These are phyloP conservation scores for Calliopum simillimum DNA, from an alignment of 2,888 invertebrate genomes.

Conservation along the genomic window DNA sequence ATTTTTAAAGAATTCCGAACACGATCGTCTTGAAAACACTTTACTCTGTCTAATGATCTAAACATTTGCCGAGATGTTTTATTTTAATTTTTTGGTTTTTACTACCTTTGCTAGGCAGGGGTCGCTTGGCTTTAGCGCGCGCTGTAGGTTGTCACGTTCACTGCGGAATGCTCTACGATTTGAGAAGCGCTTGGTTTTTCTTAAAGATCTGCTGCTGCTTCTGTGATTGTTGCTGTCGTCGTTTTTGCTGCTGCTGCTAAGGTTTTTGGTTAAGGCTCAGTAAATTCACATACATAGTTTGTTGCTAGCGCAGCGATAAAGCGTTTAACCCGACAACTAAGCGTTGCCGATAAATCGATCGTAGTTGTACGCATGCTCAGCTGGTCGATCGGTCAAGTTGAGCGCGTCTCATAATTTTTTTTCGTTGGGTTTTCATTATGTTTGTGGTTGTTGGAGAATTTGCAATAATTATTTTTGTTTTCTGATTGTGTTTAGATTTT, in stretches of 20 bases:
- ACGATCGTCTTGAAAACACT: constrained; percentile 33
- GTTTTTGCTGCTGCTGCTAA: constrained; percentile 19
- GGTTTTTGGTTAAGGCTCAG: background rate
- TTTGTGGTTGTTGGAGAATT: background rate
- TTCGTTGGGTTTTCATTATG: background rate
- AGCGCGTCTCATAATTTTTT: constrained; percentile 1
- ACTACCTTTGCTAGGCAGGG: background rate
- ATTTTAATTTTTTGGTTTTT: constrained; percentile 3
- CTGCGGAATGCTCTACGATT: constrained; percentile 40
- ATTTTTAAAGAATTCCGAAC: constrained; percentile 36
- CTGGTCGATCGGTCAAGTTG: background rate
- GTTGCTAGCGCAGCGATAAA: too few relatives aligned
- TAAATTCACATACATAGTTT: too few relatives aligned
- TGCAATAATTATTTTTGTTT: background rate
- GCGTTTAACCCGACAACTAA: background rate
- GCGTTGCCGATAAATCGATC: constrained; percentile 39
- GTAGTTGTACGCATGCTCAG: background rate
- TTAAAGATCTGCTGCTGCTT: constrained; percentile 42
- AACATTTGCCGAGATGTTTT: constrained; percentile 22
- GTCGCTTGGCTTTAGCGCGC: constrained; percentile 25
- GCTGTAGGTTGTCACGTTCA: constrained; percentile 42
- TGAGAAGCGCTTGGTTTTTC: constrained; percentile 40
- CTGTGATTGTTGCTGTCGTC: constrained; percentile 16
- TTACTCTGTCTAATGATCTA: constrained; percentile 34
- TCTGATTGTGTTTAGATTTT: background rate